Base-by-base conservation (phyloP, 2,797 vertebrate species). In the Vireo griseus region DNA sequence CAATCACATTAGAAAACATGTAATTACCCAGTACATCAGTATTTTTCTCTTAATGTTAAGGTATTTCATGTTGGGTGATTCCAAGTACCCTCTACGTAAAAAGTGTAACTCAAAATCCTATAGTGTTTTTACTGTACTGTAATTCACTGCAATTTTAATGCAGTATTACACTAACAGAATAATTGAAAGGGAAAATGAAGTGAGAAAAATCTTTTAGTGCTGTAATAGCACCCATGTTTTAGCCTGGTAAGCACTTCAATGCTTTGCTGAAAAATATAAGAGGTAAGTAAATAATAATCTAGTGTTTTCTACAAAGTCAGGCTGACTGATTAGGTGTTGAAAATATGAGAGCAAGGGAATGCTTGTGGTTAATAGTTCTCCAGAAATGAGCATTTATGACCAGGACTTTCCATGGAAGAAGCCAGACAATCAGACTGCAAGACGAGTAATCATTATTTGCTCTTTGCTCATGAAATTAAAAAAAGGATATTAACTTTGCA, bases 281-380 rank as follows among this genome's bases (percentile, higher is more conserved):
- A 83, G 17, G 21, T 48, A 83, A 67, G 40, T 74, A 92, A 95
- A 88, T 67, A 96, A 90, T 48, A 88, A 48, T 44, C 77, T 71
- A 77, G 74, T 92, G 65, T 81, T 93, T 96, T 92, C 94, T 88
- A 85, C 62, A 84, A 86, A 76, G 84, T 82, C 55, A 88, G 52
- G 65, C 48, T 81, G 51, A 72, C 77, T 96, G 94, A 97, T 86
- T 88, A 96, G 85, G 95, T 96, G 92, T 92, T 95, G 85, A 96
- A 95, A 94, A 84, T 72, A 51, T 66, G 67, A 91, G 61, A 91
- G 76, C 40, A 74, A 44, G 54, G 71, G 78, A 92, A 73, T 86
- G 57, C 25, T 65, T 92, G 68, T 67, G 75, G 81, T 79, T 95
- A 89, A 89, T 14, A 57, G 88, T 67, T 87, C 31, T 57, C 68